Evolutionary conservation across 2,797 vertebrate genomes (phyloP), one percentile per base, ranked within the genome.

Genomic region (Notolabrus celidotus): DNA sequence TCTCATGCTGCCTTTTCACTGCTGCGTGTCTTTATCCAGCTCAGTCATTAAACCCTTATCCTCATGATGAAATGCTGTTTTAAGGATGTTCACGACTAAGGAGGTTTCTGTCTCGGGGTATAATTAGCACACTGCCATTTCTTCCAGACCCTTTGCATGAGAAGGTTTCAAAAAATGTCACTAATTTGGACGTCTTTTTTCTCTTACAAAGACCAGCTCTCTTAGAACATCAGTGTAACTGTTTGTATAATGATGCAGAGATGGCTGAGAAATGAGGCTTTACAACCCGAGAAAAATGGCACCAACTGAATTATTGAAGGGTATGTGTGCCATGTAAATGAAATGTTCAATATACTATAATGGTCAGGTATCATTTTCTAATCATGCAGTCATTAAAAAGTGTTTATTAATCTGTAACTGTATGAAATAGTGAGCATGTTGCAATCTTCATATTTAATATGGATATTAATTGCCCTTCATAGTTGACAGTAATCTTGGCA

Each of bases 51-150:
- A 83, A 86, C 75, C 74, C 58, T 65, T 76, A 86, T 89, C 83
- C 77, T 81, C 62, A 69, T 85, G 87, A 90, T 88, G 83, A 90
- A 89, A 92, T 86, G 74, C 83, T 79, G 78, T 87, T 89, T 88
- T 80, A 88, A 90, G 75, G 71, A 84, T 82, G 76, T 82, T 88
- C 82, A 82, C 57, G 67, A 74, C 79, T 74, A 51, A 72, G 72
- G 74, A 65, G 63, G 56, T 43, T 61, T 84, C 66, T 67, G 73
- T 88, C 82, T 82, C 43, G 47, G 74, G 67, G 71, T 85, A 59
- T 88, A 90, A 92, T 92, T 86, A 91, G 71, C 31, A 11, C 47
- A 3, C 38, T 61, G 53, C 71, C 56, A 62, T 87, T 89, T 82
- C 59, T 77, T 72, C 66, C 10, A 70, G 67, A 84, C 69, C 51